These are phyloP conservation scores for Monoplex corrugatus DNA, from an alignment of 2,888 invertebrate species.

Conservation along the genomic window DNA sequence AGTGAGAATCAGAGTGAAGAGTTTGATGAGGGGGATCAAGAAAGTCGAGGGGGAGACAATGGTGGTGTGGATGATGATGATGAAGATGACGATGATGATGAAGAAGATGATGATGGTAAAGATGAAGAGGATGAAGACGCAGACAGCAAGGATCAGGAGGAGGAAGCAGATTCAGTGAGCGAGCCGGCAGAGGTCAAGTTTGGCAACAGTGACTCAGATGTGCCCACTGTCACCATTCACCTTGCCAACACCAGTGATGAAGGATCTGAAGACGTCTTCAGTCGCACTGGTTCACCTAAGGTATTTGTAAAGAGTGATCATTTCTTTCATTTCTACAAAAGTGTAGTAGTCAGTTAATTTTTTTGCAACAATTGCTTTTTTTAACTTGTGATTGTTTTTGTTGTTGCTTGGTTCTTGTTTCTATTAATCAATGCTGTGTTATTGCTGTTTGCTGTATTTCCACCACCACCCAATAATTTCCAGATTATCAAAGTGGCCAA, in stretches of 20 bases:
- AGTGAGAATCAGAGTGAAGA: slow-evolving; percentile 58
- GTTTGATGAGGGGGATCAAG: slow-evolving; percentile 47
- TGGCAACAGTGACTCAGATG: slow-evolving; percentile 32
- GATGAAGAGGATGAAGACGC: slow-evolving; percentile 61
- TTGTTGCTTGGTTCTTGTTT: too few species aligned
- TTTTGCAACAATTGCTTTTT: too few species aligned
- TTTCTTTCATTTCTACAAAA: not conserved
- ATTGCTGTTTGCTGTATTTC: too few species aligned
- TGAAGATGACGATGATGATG: slow-evolving; percentile 30
- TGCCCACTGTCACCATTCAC: slow-evolving; percentile 48
- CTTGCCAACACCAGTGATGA: slow-evolving; percentile 45
- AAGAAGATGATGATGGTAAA: slow-evolving; percentile 35
- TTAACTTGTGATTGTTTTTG: too few species aligned
- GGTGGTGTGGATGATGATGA: slow-evolving; percentile 36
- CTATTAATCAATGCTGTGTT: too few species aligned
- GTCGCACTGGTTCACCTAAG: slow-evolving; percentile 56
- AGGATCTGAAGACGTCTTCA: slow-evolving; percentile 31
- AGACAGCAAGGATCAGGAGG: slow-evolving; percentile 58
- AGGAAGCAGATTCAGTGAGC: slow-evolving; percentile 53
- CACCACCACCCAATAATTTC: too few species aligned
- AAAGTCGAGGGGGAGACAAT: slow-evolving; percentile 46
- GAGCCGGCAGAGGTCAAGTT: slow-evolving; percentile 40
- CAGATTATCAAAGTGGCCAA: too few species aligned
- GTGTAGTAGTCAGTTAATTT: not conserved
- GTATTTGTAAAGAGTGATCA: slow-evolving; percentile 42